phyloP scores from a whole-genome alignment of 2,113 vertebrate genomes.

The Erythrocercus mccallii region DNA sequence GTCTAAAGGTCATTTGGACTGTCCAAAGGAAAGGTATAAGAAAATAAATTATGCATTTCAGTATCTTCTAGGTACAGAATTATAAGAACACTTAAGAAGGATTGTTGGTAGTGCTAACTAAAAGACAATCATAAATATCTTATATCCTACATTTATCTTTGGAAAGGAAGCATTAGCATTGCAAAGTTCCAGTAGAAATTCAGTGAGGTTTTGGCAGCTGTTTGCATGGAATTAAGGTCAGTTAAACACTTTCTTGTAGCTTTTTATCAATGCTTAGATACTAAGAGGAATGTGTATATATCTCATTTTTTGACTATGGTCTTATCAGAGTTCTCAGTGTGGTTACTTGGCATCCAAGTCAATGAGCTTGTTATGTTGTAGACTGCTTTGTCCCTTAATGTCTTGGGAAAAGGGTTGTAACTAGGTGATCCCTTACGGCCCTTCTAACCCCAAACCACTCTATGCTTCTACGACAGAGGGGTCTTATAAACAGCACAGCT shows the following conservation, averaged over 20 bases:
- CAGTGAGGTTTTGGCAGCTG: not conserved
- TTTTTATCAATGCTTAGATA: not conserved
- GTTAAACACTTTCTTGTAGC: not conserved
- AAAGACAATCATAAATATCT: not conserved
- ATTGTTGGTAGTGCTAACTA: not conserved
- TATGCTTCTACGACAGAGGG: not conserved
- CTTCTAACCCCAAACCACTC: not conserved
- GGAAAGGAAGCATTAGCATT: not conserved
- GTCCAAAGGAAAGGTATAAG: not conserved
- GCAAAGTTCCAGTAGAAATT: not conserved
- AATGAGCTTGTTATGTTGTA: not conserved
- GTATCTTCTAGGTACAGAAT: not conserved
- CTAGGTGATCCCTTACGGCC: not conserved
- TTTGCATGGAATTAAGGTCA: not conserved
- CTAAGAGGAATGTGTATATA: not conserved
- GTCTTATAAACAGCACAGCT: not conserved
- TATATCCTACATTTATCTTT: not conserved
- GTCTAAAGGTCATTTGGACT: not conserved
- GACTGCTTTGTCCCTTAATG: accelerated
- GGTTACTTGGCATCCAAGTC: not conserved
- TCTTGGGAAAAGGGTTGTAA: not conserved
- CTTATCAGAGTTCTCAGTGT: not conserved
- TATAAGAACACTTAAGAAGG: not conserved
- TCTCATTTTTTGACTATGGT: not conserved
- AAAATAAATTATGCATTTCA: not conserved